Evolutionary conservation across 2,888 invertebrate species (phyloP).

Genomic region (Linyphia triangularis): DNA sequence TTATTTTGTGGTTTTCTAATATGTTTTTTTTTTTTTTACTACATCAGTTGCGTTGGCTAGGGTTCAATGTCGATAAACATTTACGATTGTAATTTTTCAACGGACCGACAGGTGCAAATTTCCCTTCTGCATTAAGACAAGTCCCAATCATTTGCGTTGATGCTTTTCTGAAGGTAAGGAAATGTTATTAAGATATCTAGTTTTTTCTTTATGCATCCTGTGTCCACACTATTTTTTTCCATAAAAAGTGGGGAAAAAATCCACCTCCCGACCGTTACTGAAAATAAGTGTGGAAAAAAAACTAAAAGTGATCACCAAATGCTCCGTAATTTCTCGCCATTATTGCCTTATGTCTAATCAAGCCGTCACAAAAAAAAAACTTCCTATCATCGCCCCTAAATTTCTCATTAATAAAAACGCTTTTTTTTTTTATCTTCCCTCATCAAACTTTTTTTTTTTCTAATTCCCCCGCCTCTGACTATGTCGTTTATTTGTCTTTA

Average conservation of each 20-base stretch:
- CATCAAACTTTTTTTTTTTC: conserved; percentile 4
- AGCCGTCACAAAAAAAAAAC: conserved; percentile 53
- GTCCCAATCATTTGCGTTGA: conserved; percentile 55
- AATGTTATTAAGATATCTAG: conserved; percentile 72
- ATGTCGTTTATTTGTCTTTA: conserved; percentile 74
- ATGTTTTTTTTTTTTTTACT: not conserved
- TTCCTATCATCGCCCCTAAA: conserved; percentile 58
- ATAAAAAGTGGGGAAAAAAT: conserved; percentile 11
- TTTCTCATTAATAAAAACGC: conserved; percentile 75
- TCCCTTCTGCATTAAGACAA: not conserved
- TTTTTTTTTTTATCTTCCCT: conserved; percentile 51
- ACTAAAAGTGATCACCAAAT: conserved; percentile 44
- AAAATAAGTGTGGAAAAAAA: conserved; percentile 3
- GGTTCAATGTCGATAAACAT: conserved; percentile 57
- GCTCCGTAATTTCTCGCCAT: conserved; percentile 64
- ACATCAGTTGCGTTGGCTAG: not conserved
- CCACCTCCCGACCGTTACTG: not conserved
- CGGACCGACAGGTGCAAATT: conserved; percentile 68
- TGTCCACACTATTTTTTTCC: conserved; percentile 40
- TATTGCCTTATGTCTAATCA: conserved; percentile 72
- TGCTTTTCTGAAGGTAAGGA: conserved; percentile 55
- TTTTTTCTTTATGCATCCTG: conserved; percentile 30
- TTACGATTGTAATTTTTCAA: conserved; percentile 72
- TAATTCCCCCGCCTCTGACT: conserved; percentile 20
- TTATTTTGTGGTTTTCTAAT: conserved; percentile 9